Evolutionary conservation across 1,140 invertebrate genomes (phyloP).

Genomic region (Aleiodes sp.): DNA sequence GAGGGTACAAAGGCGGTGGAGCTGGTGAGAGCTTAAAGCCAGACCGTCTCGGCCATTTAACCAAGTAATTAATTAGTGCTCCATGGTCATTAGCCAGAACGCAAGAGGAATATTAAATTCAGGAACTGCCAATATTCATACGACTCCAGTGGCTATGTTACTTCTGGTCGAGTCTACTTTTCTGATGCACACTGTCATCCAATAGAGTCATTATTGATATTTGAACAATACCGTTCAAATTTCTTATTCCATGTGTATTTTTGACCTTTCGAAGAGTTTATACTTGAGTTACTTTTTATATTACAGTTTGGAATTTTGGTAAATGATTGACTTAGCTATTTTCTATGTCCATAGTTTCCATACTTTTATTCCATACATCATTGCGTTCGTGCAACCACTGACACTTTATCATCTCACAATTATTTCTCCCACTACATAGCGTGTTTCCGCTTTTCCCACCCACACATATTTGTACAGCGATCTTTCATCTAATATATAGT

Average conservation of each 20-base stretch:
- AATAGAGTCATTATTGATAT: background rate
- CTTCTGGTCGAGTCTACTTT: too few relatives aligned
- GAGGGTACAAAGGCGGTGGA: background rate
- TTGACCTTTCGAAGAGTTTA: too few relatives aligned
- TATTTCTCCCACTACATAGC: conserved; percentile 42
- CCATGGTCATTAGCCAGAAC: conserved; percentile 42
- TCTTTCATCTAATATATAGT: conserved; percentile 7
- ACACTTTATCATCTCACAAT: conserved; percentile 54
- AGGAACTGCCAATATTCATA: conserved; percentile 22
- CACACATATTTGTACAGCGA: background rate
- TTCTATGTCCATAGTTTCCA: conserved; percentile 16
- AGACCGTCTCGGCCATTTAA: conserved; percentile 17
- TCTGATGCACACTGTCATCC: too few relatives aligned
- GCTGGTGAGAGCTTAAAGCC: background rate
- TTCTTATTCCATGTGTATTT: background rate
- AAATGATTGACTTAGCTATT: background rate
- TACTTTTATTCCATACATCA: conserved; percentile 21
- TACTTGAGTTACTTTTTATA: background rate
- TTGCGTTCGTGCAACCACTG: background rate
- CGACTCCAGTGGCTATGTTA: background rate
- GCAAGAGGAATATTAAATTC: conserved; percentile 45
- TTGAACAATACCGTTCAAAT: background rate
- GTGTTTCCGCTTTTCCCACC: conserved; percentile 5
- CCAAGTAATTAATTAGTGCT: conserved; percentile 45
- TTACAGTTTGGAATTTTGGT: background rate